phyloP scores from a whole-genome alignment of 2,888 invertebrate genomes.

The Alitta virens region DNA sequence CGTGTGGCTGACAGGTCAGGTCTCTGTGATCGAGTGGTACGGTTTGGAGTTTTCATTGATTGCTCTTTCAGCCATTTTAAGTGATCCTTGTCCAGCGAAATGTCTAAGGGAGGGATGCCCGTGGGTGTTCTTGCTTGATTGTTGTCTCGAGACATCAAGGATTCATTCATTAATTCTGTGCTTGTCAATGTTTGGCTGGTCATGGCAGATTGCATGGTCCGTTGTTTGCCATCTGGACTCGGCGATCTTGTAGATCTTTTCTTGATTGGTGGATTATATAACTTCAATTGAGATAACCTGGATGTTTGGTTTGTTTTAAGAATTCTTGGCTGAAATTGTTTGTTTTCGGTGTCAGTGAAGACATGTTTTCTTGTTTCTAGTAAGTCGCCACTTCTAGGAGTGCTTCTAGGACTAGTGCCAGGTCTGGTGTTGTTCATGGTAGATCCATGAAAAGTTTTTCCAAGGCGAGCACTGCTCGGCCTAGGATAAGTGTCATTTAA shows the following conservation, averaged over 20 bases:
- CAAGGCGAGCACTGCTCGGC: background rate
- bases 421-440: no score
- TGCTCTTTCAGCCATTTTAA: constrained; percentile 49
- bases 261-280: constrained; percentile 45
- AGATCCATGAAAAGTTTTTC: background rate
- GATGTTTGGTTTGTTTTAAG: constrained; percentile 46
- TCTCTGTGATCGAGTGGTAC: no score
- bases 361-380: constrained; percentile 24
- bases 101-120: constrained; percentile 50
- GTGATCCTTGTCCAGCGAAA: constrained; percentile 53
- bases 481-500: no score
- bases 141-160: constrained; percentile 47
- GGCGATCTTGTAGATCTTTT: background rate
- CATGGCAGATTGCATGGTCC: background rate
- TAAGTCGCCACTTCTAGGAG: constrained; percentile 1
- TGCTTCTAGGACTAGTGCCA: background rate
- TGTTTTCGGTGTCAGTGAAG: constrained; percentile 49
- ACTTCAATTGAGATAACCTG: constrained; percentile 45
- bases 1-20: no score
- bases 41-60: background rate
- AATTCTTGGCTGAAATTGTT: constrained; percentile 53
- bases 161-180: constrained; percentile 34
- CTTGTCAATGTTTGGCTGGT: constrained; percentile 15
- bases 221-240: background rate
- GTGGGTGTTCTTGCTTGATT: constrained; percentile 25